A percentile compares a stretch with the other conserved stretches of the same genome.
phyloP scores from a whole-genome alignment of 2,888 invertebrate genomes.

The Elegia similella region DNA sequence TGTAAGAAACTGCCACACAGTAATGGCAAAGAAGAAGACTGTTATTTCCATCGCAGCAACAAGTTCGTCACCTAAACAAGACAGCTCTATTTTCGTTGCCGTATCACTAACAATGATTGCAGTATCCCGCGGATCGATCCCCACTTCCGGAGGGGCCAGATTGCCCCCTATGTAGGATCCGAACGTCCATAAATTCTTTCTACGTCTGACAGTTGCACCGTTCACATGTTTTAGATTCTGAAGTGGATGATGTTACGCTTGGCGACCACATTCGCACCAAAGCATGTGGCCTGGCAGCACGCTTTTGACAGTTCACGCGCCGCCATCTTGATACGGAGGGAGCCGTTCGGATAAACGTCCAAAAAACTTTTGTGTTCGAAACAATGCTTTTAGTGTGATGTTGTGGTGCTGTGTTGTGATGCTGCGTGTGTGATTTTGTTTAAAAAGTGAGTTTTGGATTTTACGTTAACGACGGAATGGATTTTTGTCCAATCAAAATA shows the following conservation, averaged over 20 bases:
- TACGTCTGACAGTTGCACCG: constrained; percentile 66
- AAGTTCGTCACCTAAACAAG: constrained; percentile 32
- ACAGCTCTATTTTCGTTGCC: constrained; percentile 13
- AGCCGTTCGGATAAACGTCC: constrained; percentile 31
- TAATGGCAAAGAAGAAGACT: constrained; percentile 11
- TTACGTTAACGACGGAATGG: neutral
- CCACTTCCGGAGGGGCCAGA: constrained; percentile 64
- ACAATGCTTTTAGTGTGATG: constrained; percentile 36
- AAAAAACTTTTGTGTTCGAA: constrained; percentile 30
- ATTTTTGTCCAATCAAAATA: no score
- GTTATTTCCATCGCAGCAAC: constrained; percentile 29
- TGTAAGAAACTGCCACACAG: no score
- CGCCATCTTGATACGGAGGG: constrained; percentile 40
- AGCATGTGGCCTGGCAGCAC: constrained; percentile 66
- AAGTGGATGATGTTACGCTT: constrained; percentile 43
- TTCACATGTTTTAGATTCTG: constrained; percentile 63
- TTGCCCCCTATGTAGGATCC: constrained; percentile 34
- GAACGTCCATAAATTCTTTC: constrained; percentile 77
- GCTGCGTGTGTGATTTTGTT: constrained; percentile 39
- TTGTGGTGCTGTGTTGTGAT: constrained; percentile 39
- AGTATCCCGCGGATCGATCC: constrained; percentile 44
- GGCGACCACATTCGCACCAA: constrained; percentile 49
- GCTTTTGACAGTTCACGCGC: constrained; percentile 39
- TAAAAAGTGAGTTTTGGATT: constrained; percentile 35
- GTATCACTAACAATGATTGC: neutral